Conservation (phyloP, 1,140 invertebrate genomes). For the Drosophila repletoides region DNA sequence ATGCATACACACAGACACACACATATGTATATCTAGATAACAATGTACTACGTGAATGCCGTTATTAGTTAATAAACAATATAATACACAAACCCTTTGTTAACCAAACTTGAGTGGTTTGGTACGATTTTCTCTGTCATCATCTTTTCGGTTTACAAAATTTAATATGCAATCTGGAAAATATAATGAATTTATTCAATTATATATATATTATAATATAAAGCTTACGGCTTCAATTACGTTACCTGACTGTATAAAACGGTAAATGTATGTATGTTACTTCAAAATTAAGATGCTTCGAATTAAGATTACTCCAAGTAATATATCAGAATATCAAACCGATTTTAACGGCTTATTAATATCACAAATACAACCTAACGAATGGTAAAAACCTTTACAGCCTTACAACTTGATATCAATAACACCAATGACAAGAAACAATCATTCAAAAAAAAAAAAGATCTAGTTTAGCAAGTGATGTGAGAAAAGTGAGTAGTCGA, state of each 20-base stretch:
- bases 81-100: constrained; percentile 83
- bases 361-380: constrained; percentile 48
- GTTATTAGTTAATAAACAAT: constrained; percentile 2
- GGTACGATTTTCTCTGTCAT: constrained; percentile 85
- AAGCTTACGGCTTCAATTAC: neutral
- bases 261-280: constrained; percentile 11
- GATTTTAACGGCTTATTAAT: constrained; percentile 36
- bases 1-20: neutral
- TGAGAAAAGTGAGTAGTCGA: neutral
- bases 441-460: constrained; percentile 20
- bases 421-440: constrained; percentile 52
- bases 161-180: constrained; percentile 31
- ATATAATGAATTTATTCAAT: constrained; percentile 15
- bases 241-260: constrained; percentile 15
- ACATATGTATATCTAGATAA: neutral
- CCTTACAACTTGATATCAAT: constrained; percentile 77
- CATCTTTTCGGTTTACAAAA: constrained; percentile 71
- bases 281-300: constrained; percentile 12
- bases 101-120: constrained; percentile 84
- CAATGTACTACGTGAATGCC: neutral
- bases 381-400: constrained; percentile 53
- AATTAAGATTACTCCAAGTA: constrained; percentile 15
- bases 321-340: constrained; percentile 12
- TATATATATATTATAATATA: neutral
- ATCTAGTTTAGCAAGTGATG: neutral